Percentiles rank a stretch among this genome's conserved stretches.
phyloP scores from a whole-genome alignment of 1,140 invertebrate species.

The Drusus annulatus region DNA sequence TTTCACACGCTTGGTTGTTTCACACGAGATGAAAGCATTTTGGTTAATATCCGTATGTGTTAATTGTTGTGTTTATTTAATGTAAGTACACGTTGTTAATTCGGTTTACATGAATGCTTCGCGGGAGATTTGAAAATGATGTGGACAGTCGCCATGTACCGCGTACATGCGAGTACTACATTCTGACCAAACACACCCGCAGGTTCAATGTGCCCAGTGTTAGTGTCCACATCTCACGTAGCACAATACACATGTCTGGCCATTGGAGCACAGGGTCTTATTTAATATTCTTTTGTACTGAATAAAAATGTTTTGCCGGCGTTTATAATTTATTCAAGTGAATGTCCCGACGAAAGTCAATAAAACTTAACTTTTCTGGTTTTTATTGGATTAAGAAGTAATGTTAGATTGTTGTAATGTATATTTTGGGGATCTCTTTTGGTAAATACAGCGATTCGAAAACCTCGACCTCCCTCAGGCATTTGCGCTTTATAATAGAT shows the following conservation, averaged over 20 bases:
- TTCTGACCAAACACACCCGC: too few species aligned
- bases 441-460: not conserved
- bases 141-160: not conserved
- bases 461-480: not conserved
- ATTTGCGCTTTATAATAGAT: not conserved
- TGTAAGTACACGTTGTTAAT: too few species aligned
- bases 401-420: constrained; percentile 15
- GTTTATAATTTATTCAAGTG: constrained; percentile 27
- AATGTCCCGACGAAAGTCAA: not conserved
- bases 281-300: constrained; percentile 15
- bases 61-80: too few species aligned
- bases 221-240: too few species aligned
- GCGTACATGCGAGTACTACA: too few species aligned
- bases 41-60: too few species aligned
- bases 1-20: too few species aligned
- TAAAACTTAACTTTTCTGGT: not conserved
- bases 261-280: not conserved
- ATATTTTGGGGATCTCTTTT: constrained; percentile 3
- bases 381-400: not conserved
- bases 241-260: too few species aligned
- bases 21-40: too few species aligned
- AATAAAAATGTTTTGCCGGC: not conserved
- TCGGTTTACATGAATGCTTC: too few species aligned
- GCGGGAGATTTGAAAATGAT: too few species aligned
- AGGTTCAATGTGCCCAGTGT: too few species aligned